Conservation (phyloP, 2,113 vertebrate species). For the Naja naja region DNA sequence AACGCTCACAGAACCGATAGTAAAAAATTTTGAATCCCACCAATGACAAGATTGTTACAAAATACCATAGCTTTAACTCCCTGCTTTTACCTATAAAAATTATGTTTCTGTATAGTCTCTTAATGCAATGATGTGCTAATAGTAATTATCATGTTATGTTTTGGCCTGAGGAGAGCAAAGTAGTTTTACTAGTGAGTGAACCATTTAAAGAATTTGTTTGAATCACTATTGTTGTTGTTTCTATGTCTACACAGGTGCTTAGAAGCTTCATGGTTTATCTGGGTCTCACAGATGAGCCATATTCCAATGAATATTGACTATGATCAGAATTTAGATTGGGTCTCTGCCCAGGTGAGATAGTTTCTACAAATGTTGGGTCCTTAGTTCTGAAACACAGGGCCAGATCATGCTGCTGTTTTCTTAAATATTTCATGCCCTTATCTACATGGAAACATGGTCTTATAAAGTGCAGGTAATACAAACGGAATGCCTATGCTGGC, state of each 20-base stretch:
- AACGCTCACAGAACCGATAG: no score
- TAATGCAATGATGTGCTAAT: background rate
- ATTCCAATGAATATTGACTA: conserved; percentile 69
- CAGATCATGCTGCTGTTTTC: background rate
- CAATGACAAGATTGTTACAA: background rate
- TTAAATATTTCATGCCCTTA: background rate
- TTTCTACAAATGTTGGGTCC: background rate
- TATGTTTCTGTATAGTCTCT: background rate
- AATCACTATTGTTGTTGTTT: background rate
- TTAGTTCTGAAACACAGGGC: background rate
- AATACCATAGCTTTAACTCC: background rate
- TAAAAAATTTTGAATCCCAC: no score
- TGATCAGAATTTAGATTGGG: conserved; percentile 77
- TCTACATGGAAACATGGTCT: background rate
- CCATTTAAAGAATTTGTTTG: background rate
- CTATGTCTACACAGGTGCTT: conserved; percentile 57
- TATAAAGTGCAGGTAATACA: background rate
- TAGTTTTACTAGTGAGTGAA: background rate
- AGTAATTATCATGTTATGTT: background rate
- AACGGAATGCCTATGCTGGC: background rate
- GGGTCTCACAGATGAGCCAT: conserved; percentile 66
- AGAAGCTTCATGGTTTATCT: conserved; percentile 76
- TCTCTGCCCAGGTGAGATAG: conserved; percentile 67
- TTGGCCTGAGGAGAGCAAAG: background rate
- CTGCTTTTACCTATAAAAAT: background rate